phyloP scores from a whole-genome alignment of 1,140 invertebrate species.

The Panulirus ornatus region DNA sequence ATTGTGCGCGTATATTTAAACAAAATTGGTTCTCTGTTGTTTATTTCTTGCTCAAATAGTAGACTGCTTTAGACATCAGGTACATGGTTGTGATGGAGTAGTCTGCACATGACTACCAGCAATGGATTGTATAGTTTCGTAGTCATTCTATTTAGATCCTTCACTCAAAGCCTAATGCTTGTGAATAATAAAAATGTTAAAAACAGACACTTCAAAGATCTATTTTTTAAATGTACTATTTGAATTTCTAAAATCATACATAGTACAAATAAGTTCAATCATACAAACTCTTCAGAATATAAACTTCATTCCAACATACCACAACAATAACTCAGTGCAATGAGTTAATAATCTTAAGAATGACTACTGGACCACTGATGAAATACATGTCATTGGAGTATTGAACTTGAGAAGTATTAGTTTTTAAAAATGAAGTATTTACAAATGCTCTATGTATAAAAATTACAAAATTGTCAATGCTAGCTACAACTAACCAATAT shows the following conservation, averaged over 20 bases:
- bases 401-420: constrained; percentile 56
- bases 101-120: constrained; percentile 56
- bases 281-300: not conserved
- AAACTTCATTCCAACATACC: not conserved
- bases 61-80: constrained; percentile 66
- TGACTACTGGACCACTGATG: constrained; percentile 46
- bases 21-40: constrained; percentile 39
- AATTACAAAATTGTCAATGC: constrained; percentile 59
- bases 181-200: not conserved
- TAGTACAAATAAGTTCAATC: not conserved
- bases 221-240: not conserved
- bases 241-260: not conserved
- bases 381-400: constrained; percentile 52
- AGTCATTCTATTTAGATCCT: constrained; percentile 32
- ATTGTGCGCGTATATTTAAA: constrained; percentile 5
- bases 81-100: constrained; percentile 66
- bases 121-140: constrained; percentile 42
- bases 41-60: constrained; percentile 65
- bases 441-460: constrained; percentile 62
- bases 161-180: not conserved
- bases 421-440: constrained; percentile 40
- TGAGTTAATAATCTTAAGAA: constrained; percentile 41
- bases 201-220: not conserved
- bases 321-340: constrained; percentile 7
- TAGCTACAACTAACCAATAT: constrained; percentile 55